Evolutionary conservation across 2,888 invertebrate genomes (phyloP), one percentile per base, ranked within the genome.

Genomic region (Latrodectus elegans): DNA sequence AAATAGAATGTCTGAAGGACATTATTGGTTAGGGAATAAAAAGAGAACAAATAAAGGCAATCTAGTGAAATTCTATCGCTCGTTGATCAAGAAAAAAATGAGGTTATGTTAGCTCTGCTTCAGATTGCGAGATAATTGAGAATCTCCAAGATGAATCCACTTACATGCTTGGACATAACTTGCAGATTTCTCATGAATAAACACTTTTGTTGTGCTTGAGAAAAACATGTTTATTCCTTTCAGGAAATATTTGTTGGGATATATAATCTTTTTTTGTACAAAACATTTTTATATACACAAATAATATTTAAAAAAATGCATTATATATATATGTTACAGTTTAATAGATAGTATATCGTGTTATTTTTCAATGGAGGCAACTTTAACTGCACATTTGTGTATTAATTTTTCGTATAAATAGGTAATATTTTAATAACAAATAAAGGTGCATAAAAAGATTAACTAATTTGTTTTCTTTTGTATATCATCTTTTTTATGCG

Each of bases 11-110:
- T 38, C 38, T 38, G 38, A 1, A 38, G 38, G 38, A 38, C 38
- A 38, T 38, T 38, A 38, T 38, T 38, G 38, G 38, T 38, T 6
- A 38, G 38, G 38, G 38, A 38, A 38, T 38, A 38, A 60, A 15
- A 60, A n/a, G 60, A 60, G n/a, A 60, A 15, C 60, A 60, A n/a
- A 60, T 60, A 60, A 60, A 60, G 60, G 60, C n/a, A 60, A 60
- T 60, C n/a, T 60, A 60, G 14, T 15, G 60, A n/a, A 60, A 60
- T n/a, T 15, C 60, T 12, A 60, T 60, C 12, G 6, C 4, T 6
- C 60, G 12, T 60, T 60, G 60, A 60, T 60, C 60, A 60, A n/a
- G n/a, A 6, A 15, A 60, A 38, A 38, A 60, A 15, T 12, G 12
- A 60, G 60, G 60, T 60, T n/a, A 60, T 60, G 60, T 60, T 60